Percentiles rank a stretch among this genome's conserved stretches.
phyloP scores from a whole-genome alignment of 2,113 vertebrate species.

The Turnix velox region DNA sequence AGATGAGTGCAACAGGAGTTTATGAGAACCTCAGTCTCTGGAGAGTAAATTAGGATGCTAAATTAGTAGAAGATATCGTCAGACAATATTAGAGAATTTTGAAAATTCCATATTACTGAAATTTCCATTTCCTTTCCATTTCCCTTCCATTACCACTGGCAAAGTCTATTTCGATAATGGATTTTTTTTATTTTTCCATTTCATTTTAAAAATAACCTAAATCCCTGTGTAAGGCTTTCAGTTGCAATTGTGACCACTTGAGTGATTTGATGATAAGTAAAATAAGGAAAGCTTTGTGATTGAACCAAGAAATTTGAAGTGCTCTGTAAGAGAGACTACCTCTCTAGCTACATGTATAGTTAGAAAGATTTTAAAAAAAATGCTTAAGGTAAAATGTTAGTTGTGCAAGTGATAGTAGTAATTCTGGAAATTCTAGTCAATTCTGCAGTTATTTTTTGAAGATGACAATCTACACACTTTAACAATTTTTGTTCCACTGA shows the following conservation, averaged over 20 bases:
- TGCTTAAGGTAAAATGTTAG: background rate
- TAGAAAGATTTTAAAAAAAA: background rate
- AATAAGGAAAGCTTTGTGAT: background rate
- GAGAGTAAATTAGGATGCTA: background rate
- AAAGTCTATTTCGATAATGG: background rate
- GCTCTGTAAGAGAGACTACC: background rate
- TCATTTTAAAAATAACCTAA: background rate
- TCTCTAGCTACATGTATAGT: background rate
- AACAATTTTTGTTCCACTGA: too few species aligned
- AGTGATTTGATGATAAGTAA: background rate
- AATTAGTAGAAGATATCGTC: background rate
- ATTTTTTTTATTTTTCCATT: background rate
- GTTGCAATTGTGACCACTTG: background rate
- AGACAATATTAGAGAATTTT: background rate
- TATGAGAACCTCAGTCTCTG: background rate
- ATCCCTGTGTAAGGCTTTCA: background rate
- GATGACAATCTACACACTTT: background rate
- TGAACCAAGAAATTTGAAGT: background rate
- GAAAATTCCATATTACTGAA: background rate
- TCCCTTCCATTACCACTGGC: background rate
- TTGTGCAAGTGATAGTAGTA: background rate
- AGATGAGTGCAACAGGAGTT: background rate
- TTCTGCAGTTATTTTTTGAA: background rate
- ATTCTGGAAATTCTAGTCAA: background rate
- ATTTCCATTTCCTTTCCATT: background rate